A percentile compares a stretch with the other conserved stretches of the same genome.
phyloP scores from a whole-genome alignment of 2,797 vertebrate genomes.

The Oreortyx pictus region DNA sequence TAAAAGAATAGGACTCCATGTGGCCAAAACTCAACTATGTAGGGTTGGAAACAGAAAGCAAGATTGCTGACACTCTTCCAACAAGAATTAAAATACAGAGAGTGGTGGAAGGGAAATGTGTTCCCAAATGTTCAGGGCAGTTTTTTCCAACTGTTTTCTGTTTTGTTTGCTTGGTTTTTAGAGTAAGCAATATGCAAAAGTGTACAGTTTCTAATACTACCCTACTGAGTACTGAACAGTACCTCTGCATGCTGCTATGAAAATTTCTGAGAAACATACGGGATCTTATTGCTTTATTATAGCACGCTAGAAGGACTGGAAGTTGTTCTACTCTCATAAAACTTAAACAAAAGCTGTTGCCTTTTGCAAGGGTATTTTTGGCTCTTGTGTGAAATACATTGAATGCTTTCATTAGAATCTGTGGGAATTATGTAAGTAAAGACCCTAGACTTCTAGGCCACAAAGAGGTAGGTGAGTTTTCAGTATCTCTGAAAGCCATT shows the following conservation, averaged over 20 bases:
- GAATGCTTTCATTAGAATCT: not conserved
- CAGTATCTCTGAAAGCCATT: not conserved
- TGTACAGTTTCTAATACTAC: not conserved
- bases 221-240: not conserved
- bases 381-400: not conserved
- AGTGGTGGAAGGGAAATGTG: not conserved
- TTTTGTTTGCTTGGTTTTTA: not conserved
- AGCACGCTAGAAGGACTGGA: not conserved
- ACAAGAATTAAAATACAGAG: not conserved
- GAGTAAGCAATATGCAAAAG: not conserved
- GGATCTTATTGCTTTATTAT: not conserved
- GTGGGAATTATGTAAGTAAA: not conserved
- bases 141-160: not conserved
- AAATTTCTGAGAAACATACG: not conserved
- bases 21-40: not conserved
- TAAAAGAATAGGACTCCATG: not conserved
- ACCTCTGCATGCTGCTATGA: not conserved
- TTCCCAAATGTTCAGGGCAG: not conserved
- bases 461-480: not conserved
- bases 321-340: not conserved
- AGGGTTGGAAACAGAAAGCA: not conserved
- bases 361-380: not conserved
- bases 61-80: not conserved
- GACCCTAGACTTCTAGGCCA: not conserved
- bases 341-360: not conserved